Evolutionary conservation across 2,113 vertebrate species (phyloP).

Genomic region (Phalacrocorax brasilianus): DNA sequence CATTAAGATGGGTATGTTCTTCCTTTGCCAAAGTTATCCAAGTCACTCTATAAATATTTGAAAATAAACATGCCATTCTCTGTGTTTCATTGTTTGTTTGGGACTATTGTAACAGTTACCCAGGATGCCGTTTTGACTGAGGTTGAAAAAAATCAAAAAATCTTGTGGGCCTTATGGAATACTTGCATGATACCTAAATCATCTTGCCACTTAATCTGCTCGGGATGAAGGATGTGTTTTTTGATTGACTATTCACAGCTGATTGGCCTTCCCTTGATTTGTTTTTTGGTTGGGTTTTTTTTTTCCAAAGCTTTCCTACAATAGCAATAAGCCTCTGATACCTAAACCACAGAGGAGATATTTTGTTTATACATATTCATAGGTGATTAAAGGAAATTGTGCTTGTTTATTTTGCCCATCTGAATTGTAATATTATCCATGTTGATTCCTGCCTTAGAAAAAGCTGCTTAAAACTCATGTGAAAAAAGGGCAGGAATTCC

Average conservation of each 20-base stretch:
- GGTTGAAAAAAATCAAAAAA: background rate
- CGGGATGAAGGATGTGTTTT: background rate
- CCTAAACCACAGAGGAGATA: conserved; percentile 26
- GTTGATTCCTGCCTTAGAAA: conserved; percentile 32
- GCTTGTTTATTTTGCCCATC: conserved; percentile 56
- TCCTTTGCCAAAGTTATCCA: conserved; percentile 12
- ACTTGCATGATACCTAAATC: background rate
- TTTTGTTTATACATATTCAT: conserved; percentile 62
- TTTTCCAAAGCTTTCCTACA: background rate
- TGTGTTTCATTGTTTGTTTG: background rate
- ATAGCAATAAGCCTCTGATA: conserved; percentile 3
- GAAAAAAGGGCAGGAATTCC: conserved; percentile 44
- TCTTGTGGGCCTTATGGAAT: background rate
- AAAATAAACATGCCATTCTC: conserved; percentile 16
- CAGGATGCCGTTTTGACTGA: background rate
- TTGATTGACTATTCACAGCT: background rate
- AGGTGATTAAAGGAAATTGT: conserved; percentile 55
- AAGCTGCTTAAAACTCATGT: conserved; percentile 27
- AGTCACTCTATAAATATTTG: conserved; percentile 16
- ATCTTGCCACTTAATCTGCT: background rate
- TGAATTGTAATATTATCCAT: conserved; percentile 45
- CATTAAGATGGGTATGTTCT: conserved; percentile 25
- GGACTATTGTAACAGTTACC: background rate
- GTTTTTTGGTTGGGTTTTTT: too few relatives aligned
- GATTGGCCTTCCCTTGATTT: background rate